A percentile compares a stretch with the other conserved stretches of the same genome.
phyloP scores from a whole-genome alignment of 2,888 invertebrate genomes.

The Temnothorax ravouxi region DNA sequence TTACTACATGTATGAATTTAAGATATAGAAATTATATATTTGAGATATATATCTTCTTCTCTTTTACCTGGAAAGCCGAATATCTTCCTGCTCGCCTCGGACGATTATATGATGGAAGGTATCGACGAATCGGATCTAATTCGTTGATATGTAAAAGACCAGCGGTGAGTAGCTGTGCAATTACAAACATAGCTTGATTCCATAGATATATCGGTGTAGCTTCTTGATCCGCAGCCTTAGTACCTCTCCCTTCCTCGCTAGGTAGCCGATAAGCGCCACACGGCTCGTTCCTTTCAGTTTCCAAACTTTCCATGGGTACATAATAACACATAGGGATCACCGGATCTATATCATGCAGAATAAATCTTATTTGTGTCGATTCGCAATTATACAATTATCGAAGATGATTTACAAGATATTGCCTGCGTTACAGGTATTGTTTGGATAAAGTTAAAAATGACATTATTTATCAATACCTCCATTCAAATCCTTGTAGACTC shows the following conservation, averaged over 20 bases:
- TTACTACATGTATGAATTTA: neutral
- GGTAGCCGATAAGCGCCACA: conserved; percentile 90
- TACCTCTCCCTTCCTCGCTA: conserved; percentile 88
- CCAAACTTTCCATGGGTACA: conserved; percentile 91
- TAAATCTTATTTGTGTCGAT: conserved; percentile 37
- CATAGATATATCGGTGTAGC: conserved; percentile 87
- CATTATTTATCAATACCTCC: conserved; percentile 88
- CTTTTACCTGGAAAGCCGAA: conserved; percentile 97
- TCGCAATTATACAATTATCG: conserved; percentile 11
- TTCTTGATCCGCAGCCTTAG: conserved; percentile 78
- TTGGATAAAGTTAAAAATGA: neutral
- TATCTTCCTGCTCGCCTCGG: conserved; percentile 97
- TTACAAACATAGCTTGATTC: conserved; percentile 98
- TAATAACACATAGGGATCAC: conserved; percentile 98
- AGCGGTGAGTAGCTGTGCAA: conserved; percentile 96
- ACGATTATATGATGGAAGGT: conserved; percentile 97
- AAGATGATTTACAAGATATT: conserved; percentile 28
- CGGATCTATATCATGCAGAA: conserved; percentile 90
- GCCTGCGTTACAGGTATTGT: neutral
- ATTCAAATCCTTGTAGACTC: conserved; percentile 93
- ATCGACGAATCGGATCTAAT: conserved; percentile 97
- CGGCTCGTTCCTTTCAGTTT: conserved; percentile 91
- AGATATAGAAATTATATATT: neutral
- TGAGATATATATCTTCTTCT: conserved; percentile 9
- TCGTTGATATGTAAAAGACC: conserved; percentile 97